Percentiles rank a stretch among this genome's conserved stretches.
Conservation (phyloP, 2,888 invertebrate genomes). For the Acanthosoma haemorrhoidale region DNA sequence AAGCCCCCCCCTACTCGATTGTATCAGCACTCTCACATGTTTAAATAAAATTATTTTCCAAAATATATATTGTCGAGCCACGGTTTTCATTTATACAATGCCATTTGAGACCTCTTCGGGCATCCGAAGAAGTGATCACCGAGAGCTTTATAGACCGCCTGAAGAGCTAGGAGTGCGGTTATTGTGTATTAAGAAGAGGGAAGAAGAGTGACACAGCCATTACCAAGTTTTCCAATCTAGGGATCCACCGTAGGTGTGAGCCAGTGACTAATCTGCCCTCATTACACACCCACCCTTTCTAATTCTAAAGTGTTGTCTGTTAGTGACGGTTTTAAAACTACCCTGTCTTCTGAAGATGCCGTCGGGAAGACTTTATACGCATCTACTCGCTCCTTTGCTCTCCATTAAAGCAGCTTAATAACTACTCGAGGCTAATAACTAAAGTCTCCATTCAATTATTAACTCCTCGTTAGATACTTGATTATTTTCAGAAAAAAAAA, state of each 20-base stretch:
- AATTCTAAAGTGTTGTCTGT: constrained; percentile 8
- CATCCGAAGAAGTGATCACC: too few relatives aligned
- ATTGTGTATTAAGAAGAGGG: constrained; percentile 25
- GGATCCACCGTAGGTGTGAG: neutral
- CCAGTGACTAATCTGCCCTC: neutral
- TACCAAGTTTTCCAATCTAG: constrained; percentile 28
- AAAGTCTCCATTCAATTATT: too few relatives aligned
- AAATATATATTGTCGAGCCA: too few relatives aligned
- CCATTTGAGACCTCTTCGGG: neutral
- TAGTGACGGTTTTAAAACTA: constrained; percentile 26
- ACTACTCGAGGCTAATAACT: too few relatives aligned
- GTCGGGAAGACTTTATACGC: neutral
- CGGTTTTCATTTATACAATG: too few relatives aligned
- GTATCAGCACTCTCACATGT: too few relatives aligned
- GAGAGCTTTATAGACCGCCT: neutral
- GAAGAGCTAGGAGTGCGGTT: neutral
- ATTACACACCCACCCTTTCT: constrained; percentile 12
- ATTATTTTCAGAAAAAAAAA: too few relatives aligned
- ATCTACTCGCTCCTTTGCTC: too few relatives aligned
- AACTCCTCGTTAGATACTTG: too few relatives aligned
- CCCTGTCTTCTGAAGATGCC: neutral
- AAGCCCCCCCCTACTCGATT: too few relatives aligned
- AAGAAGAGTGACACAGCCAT: constrained; percentile 17
- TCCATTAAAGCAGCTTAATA: too few relatives aligned
- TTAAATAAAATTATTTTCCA: too few relatives aligned